A percentile compares a stretch with the other conserved stretches of the same genome.
phyloP scores from a whole-genome alignment of 53 echinoderm and acorn worm species.

The Apostichopus leukothele region DNA sequence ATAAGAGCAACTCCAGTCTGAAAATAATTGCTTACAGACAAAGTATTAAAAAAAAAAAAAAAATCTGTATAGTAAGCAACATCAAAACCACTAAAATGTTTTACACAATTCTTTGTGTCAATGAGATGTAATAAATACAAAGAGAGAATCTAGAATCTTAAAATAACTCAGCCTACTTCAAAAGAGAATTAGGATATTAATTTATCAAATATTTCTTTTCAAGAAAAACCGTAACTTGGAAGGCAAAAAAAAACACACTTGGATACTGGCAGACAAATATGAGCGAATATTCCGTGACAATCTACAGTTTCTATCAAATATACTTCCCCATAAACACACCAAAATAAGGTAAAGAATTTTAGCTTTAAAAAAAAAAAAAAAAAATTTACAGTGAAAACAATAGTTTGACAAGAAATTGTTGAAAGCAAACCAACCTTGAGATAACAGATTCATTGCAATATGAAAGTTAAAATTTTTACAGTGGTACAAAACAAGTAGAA shows the following conservation, averaged over 20 bases:
- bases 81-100: slow-evolving; percentile 1
- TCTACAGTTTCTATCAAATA: not conserved
- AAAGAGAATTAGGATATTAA: not conserved
- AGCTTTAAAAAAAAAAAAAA: not conserved
- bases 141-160: not conserved
- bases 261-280: not conserved
- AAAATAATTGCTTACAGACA: too few species aligned
- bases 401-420: not conserved
- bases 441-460: slow-evolving; percentile 19
- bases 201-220: not conserved
- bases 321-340: not conserved
- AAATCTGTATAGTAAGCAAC: not conserved
- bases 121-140: not conserved
- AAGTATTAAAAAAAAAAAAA: too few species aligned
- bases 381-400: not conserved
- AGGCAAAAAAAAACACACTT: not conserved
- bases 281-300: not conserved
- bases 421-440: slow-evolving; percentile 25
- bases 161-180: not conserved
- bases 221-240: not conserved
- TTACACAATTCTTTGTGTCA: not conserved
- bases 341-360: not conserved
- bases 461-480: slow-evolving; percentile 21
- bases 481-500: slow-evolving; percentile 19
- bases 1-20: too few species aligned